A percentile compares a stretch with the other conserved stretches of the same genome.
Conservation (phyloP, 2,888 invertebrate genomes). For the Drosophila prolongata region DNA sequence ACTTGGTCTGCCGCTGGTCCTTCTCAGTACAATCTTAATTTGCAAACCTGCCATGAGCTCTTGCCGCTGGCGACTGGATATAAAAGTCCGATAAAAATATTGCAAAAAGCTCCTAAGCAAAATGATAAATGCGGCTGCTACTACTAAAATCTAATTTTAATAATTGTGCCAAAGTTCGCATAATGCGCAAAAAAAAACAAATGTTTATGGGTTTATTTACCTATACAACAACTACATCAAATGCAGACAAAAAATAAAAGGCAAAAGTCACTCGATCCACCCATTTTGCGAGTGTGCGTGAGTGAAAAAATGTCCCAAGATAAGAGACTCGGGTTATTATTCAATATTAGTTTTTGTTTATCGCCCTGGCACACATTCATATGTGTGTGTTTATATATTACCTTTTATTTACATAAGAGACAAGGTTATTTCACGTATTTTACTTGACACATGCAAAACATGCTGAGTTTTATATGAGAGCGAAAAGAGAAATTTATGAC, state of each 20-base stretch:
- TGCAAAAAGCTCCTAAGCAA: slow-evolving; percentile 27
- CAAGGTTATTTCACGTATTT: slow-evolving; percentile 13
- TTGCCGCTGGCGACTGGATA: slow-evolving; percentile 47
- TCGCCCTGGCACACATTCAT: slow-evolving; percentile 33
- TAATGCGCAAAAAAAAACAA: slow-evolving; percentile 10
- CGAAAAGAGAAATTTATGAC: slow-evolving; percentile 17
- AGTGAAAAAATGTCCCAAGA: slow-evolving; percentile 35
- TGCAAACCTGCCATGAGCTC: slow-evolving; percentile 77
- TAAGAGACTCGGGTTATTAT: slow-evolving; percentile 61
- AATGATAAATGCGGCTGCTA: slow-evolving; percentile 41
- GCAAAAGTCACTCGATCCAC: slow-evolving; percentile 30
- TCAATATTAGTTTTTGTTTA: slow-evolving; percentile 70
- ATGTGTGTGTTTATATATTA: slow-evolving; percentile 17
- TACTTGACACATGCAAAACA: slow-evolving; percentile 12
- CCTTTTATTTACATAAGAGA: slow-evolving; percentile 30
- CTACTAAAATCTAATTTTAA: slow-evolving; percentile 48
- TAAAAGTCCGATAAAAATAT: slow-evolving; percentile 8
- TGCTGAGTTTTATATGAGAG: background rate
- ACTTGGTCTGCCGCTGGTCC: slow-evolving; percentile 52
- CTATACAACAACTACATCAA: slow-evolving; percentile 2
- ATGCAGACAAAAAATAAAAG: slow-evolving; percentile 14
- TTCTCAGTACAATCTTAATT: slow-evolving; percentile 75
- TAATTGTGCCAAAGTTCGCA: slow-evolving; percentile 62
- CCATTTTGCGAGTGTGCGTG: slow-evolving; percentile 14
- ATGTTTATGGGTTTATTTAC: slow-evolving; percentile 6